A percentile compares a stretch with the other conserved stretches of the same genome.
Conservation (phyloP, 2,113 vertebrate species). For the Tympanuchus pallidicinctus region DNA sequence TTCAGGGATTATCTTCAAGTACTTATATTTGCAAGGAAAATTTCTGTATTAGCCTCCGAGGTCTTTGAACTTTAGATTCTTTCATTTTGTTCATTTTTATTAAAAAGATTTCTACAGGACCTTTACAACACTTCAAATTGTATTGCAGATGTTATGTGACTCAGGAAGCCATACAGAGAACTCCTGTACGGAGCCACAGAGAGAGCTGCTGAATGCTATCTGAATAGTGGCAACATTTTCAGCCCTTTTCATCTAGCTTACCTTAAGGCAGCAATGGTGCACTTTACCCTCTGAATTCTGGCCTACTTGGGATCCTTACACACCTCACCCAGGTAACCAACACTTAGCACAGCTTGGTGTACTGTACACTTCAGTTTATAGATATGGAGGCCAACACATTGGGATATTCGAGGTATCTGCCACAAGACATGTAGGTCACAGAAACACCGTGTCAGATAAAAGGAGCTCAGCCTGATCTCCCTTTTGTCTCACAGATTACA, state of each 20-base stretch:
- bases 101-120: background rate
- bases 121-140: background rate
- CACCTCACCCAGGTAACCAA: background rate
- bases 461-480: background rate
- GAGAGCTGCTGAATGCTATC: background rate
- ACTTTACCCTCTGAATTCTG: background rate
- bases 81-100: background rate
- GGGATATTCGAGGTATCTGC: background rate
- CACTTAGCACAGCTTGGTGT: background rate
- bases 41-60: background rate
- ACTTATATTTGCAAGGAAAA: background rate
- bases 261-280: background rate
- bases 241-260: background rate
- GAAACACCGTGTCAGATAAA: background rate
- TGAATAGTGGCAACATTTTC: background rate
- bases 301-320: accelerated
- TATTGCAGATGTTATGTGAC: background rate
- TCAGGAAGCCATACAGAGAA: background rate
- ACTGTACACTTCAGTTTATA: background rate
- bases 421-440: background rate
- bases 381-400: background rate
- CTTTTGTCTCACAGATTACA: constrained; percentile 29
- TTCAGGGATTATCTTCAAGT: background rate
- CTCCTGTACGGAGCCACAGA: background rate
- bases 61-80: background rate